Evolutionary conservation across 2,888 invertebrate genomes (phyloP).

Genomic region (Aspidiotus rigidus): DNA sequence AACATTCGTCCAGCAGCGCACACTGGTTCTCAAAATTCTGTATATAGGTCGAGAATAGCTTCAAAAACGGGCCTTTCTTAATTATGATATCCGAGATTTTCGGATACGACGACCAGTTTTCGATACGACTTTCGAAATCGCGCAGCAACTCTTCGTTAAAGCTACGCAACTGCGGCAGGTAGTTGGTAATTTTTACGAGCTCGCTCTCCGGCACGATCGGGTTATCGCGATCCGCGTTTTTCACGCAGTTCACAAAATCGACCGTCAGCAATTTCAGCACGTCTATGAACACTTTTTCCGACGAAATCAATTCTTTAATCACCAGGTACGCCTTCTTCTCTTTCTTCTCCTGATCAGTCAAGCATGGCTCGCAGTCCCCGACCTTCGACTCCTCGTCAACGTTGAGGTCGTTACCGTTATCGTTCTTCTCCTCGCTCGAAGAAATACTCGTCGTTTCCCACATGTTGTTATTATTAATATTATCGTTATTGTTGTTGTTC

Average conservation of each 20-base stretch:
- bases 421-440: constrained; percentile 18
- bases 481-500: constrained; percentile 9
- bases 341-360: constrained; percentile 35
- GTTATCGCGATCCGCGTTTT: constrained; percentile 40
- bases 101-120: constrained; percentile 45
- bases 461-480: constrained; percentile 11
- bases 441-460: constrained; percentile 22
- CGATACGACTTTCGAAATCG: constrained; percentile 47
- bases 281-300: constrained; percentile 50
- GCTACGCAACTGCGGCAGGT: constrained; percentile 48
- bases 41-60: constrained; percentile 50
- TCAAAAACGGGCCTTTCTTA: constrained; percentile 52
- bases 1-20: constrained; percentile 46
- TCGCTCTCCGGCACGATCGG: constrained; percentile 45
- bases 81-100: constrained; percentile 51
- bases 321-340: constrained; percentile 46
- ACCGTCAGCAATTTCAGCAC: constrained; percentile 48
- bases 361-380: constrained; percentile 11
- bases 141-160: constrained; percentile 48
- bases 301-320: constrained; percentile 49
- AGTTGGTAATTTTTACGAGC: constrained; percentile 46
- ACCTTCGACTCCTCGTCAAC: constrained; percentile 36
- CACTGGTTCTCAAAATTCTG: constrained; percentile 48
- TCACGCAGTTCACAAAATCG: constrained; percentile 46
- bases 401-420: constrained; percentile 4